Conservation (phyloP, 2,888 invertebrate genomes). For the Antitype chi region DNA sequence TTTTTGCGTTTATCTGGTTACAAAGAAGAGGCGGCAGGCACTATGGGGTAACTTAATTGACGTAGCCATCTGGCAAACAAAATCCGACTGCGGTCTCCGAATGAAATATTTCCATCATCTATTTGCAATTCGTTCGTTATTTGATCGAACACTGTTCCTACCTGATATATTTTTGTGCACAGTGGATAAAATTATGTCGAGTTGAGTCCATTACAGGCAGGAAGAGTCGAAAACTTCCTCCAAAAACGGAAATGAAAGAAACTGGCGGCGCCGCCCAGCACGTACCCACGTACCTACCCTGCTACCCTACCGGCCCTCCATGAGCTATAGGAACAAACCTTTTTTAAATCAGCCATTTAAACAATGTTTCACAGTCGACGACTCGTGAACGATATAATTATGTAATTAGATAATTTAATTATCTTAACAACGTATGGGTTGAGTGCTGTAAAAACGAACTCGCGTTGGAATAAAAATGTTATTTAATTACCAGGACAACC, state of each 20-base stretch:
- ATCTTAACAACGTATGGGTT: conserved; percentile 59
- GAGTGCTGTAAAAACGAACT: conserved; percentile 55
- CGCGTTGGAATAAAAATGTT: conserved; percentile 50
- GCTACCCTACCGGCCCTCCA: conserved; percentile 29
- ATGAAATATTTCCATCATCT: conserved; percentile 46
- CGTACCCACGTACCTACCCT: conserved; percentile 58
- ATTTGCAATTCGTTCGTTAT: conserved; percentile 48
- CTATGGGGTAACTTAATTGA: conserved; percentile 36
- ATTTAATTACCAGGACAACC: conserved; percentile 60
- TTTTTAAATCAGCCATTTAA: conserved; percentile 60
- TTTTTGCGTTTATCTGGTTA: conserved; percentile 15
- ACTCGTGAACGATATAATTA: conserved; percentile 65
- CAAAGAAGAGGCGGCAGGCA: conserved; percentile 18
- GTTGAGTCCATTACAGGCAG: conserved; percentile 79
- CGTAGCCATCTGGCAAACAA: conserved; percentile 23
- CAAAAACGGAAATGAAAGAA: conserved; percentile 82
- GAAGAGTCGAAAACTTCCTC: conserved; percentile 79
- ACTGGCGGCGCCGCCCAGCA: conserved; percentile 75
- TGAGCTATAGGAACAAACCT: conserved; percentile 45
- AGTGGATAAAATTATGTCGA: conserved; percentile 70
- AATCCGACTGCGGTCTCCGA: conserved; percentile 38
- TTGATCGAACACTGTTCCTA: conserved; percentile 55
- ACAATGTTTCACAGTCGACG: conserved; percentile 57
- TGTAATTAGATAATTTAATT: conserved; percentile 63
- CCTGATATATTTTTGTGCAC: conserved; percentile 62